These are phyloP conservation scores for Drosophila pseudotalamancana DNA, from an alignment of 2,888 invertebrate species.

Conservation along the genomic window DNA sequence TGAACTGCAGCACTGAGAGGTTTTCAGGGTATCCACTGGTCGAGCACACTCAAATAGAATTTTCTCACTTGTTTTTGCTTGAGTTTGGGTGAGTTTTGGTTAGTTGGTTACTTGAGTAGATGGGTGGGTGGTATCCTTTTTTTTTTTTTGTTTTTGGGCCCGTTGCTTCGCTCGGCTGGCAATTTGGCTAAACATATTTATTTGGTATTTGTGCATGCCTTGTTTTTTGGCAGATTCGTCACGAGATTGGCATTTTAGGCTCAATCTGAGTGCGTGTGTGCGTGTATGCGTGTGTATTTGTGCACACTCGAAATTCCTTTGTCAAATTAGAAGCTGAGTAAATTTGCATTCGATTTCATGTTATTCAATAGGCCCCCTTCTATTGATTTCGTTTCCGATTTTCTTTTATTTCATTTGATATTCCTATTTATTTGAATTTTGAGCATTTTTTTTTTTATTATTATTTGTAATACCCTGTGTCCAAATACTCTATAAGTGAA, in stretches of 20 bases:
- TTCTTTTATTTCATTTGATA: slow-evolving; percentile 21
- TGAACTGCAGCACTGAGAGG: no score
- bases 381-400: slow-evolving; percentile 25
- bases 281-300: neutral
- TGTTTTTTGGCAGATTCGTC: slow-evolving; percentile 40
- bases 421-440: slow-evolving; percentile 16
- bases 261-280: slow-evolving; percentile 1
- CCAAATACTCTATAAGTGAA: neutral
- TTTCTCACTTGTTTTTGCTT: neutral
- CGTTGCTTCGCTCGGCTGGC: slow-evolving; percentile 37
- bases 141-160: no score
- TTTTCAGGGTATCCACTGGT: neutral
- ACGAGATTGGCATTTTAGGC: slow-evolving; percentile 32
- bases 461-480: slow-evolving; percentile 9
- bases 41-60: neutral
- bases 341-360: slow-evolving; percentile 39
- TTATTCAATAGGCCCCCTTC: slow-evolving; percentile 25
- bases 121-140: neutral
- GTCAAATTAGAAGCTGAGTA: slow-evolving; percentile 46
- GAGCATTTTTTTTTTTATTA: slow-evolving; percentile 6
- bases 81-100: slow-evolving; percentile 17
- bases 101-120: slow-evolving; percentile 13
- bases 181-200: slow-evolving; percentile 78
- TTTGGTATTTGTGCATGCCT: slow-evolving; percentile 59
- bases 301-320: slow-evolving; percentile 28